phyloP scores from a whole-genome alignment of 2,113 vertebrate species.

The Leiothrix lutea region DNA sequence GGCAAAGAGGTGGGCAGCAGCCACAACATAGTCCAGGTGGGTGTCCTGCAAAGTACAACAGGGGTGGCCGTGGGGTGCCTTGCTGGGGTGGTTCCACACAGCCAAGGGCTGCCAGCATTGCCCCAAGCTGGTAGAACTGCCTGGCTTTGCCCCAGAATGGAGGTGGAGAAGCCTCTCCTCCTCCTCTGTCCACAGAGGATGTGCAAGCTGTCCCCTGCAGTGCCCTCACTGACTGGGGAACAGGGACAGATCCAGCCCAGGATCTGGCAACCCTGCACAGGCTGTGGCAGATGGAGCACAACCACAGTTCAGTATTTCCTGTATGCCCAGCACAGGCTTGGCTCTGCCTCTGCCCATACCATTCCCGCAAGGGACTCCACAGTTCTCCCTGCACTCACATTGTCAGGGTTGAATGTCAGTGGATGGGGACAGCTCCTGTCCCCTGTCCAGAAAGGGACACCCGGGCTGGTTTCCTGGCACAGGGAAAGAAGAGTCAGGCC shows the following conservation, averaged over 20 bases:
- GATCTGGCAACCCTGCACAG: not conserved
- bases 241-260: not conserved
- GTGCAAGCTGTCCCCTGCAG: not conserved
- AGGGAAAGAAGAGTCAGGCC: not conserved
- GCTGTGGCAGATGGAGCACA: not conserved
- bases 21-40: constrained; percentile 81
- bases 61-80: not conserved
- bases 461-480: constrained; percentile 69
- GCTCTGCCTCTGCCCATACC: not conserved
- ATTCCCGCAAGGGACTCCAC: rapidly evolving
- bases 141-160: not conserved
- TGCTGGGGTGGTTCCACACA: not conserved
- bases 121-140: not conserved
- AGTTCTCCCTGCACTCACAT: constrained; percentile 67
- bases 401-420: constrained; percentile 74
- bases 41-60: constrained; percentile 43
- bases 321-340: not conserved
- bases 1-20: constrained; percentile 83
- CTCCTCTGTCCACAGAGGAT: not conserved
- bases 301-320: not conserved
- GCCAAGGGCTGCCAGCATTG: not conserved
- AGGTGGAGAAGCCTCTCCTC: not conserved
- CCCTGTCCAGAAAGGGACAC: constrained; percentile 81
- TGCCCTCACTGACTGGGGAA: not conserved
- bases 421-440: constrained; percentile 80